Evolutionary conservation across 2,113 vertebrate genomes (phyloP), one percentile per base, ranked within the genome.

Genomic region (Pipa parva): DNA sequence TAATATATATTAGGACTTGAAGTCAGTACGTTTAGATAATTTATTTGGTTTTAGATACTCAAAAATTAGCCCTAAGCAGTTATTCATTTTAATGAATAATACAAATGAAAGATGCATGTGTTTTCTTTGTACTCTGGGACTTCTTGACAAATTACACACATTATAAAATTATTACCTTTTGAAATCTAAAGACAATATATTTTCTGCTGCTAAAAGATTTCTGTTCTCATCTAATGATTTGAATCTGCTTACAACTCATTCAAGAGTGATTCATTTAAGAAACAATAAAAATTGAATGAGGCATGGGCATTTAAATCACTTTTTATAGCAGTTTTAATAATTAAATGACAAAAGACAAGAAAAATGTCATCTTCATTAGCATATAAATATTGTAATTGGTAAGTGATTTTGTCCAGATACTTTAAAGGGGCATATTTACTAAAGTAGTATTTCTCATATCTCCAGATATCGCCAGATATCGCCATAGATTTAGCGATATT

Each of bases 221-320:
- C 71, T 75, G 69, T 59, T 56, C 78, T 80, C 72, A 85, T 83
- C 78, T 82, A 83, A 83, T 12, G 57, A 45, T 77, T 80, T 78
- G 80, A 75, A 79, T 85, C 80, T 78, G 29, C 78, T 73, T 46
- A 81, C 75, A 79, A 76, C 74, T 76, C 72, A 81, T 78, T 78
- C 77, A 76, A 57, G 77, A 83, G 76, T 77, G 77, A 80, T 76
- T 84, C 74, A 78, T 72, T 77, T 45, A 76, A 84, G n/a, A 87
- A 85, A 86, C 78, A 85, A 82, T 83, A 82, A 82, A 81, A 85
- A 78, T 72, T 76, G 84, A 87, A 87, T 86, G 85, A 88, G 79
- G 84, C 80, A 79, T 73, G 71, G 80, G 75, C 73, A 77, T 75
- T 78, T 79, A 82, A 85, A 84, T 82, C 79, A 81, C 74, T 83